Evolutionary conservation across 2,888 invertebrate species (phyloP), one percentile per base, ranked within the genome.

Genomic region (Venustoraphidia nigricollis): DNA sequence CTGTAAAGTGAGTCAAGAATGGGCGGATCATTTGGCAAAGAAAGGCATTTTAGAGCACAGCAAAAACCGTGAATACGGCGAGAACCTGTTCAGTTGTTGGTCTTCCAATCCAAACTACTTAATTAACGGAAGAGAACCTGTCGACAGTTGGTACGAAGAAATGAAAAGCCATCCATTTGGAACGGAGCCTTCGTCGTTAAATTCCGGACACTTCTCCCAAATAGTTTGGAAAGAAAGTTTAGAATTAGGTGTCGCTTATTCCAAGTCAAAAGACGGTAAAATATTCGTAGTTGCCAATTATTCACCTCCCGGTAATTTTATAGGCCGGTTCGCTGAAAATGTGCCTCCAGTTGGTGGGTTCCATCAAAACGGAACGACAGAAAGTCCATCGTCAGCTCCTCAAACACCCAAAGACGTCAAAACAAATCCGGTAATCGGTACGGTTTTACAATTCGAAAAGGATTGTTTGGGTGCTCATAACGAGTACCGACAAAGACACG

Each of bases 271-370:
- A 17, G 59, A 80, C 42, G 89, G 85, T 34, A 82, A 78, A 64
- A 72, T 81, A 51, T 83, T 82, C 59, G 90, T 94, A 0, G 94
- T 95, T 1, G 89, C 86, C 34, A 86, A 91, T 64, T 95, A 95
- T 62, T 77, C 76, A 60, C 94, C 95, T 0, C 81, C 93, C 0
- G 94, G 93, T 6, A 95, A 95, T 64, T 76, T 83, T 51, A 70
- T 81, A 41, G 85, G 84, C 1, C 75, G 76, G 55, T 89, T 83
- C 58, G 67, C 74, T 11, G 73, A 73, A 34, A 86, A 88, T 64
- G 88, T 89, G 2, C 78, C 76, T 6, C 81, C 83, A 39, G 67
- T 76, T 44, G 68, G 67, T 55, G 62, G 63, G 6, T 61, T 62
- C 44, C 45, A 42, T 11, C 5, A 13, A 13, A 47, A 43, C 10